phyloP scores from a whole-genome alignment of 2,113 vertebrate genomes.

The Larimichthys crocea region DNA sequence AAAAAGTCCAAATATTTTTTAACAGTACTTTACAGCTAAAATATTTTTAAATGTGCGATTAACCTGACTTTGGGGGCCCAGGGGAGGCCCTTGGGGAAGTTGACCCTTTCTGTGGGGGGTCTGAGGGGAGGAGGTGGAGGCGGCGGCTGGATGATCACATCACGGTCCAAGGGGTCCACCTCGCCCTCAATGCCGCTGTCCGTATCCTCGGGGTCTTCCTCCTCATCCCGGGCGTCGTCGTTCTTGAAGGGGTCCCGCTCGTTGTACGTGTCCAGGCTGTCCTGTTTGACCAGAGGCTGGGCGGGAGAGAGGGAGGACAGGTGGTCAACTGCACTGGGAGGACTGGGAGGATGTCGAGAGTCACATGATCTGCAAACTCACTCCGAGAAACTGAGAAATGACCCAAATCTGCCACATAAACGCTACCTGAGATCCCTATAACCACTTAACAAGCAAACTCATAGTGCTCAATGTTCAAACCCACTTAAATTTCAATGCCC shows the following conservation, averaged over 20 bases:
- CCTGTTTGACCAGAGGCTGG: slow-evolving; percentile 95
- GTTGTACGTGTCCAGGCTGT: slow-evolving; percentile 97
- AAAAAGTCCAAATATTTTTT: neutral
- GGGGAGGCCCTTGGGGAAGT: slow-evolving; percentile 95
- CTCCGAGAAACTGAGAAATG: neutral
- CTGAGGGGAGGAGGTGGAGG: slow-evolving; percentile 77
- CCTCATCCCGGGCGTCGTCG: slow-evolving; percentile 89
- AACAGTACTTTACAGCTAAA: neutral
- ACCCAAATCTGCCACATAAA: neutral
- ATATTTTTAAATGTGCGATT: neutral
- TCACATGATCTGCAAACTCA: neutral
- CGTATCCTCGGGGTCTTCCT: slow-evolving; percentile 88
- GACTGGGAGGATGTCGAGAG: neutral
- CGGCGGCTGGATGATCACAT: slow-evolving; percentile 84
- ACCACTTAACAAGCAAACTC: neutral
- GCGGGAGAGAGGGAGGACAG: slow-evolving; percentile 19
- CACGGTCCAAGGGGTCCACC: slow-evolving; percentile 92
- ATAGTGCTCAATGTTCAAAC: neutral
- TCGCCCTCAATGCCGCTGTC: slow-evolving; percentile 91
- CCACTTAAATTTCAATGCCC: neutral
- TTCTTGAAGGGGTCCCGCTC: slow-evolving; percentile 97
- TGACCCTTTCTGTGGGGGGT: slow-evolving; percentile 86
- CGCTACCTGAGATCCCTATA: neutral
- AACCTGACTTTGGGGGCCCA: slow-evolving; percentile 99
- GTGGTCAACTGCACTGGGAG: neutral